phyloP scores from a whole-genome alignment of 2,113 vertebrate genomes.

The Lepus europaeus region DNA sequence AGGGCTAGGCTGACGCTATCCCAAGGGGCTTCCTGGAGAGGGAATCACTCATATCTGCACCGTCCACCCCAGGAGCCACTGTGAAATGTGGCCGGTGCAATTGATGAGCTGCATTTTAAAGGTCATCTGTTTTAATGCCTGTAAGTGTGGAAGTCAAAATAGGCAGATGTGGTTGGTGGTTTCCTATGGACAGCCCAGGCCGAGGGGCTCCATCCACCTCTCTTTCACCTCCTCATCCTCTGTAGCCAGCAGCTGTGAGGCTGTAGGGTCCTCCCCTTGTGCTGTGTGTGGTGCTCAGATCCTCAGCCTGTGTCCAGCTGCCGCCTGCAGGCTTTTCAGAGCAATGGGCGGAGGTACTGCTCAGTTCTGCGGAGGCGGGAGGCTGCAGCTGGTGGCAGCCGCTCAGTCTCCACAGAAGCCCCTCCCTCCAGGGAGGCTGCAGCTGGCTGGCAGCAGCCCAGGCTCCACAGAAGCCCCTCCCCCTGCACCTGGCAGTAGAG shows the following conservation, averaged over 20 bases:
- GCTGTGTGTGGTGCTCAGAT: not conserved
- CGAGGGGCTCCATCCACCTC: not conserved
- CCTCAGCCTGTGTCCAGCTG: slow-evolving; percentile 77
- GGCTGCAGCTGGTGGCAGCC: not conserved
- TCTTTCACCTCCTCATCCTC: not conserved
- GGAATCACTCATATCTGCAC: not conserved
- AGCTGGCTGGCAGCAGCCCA: not conserved
- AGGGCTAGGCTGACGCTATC: fast-evolving
- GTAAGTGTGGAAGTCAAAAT: not conserved
- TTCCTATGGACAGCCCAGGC: fast-evolving
- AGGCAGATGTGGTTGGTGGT: not conserved
- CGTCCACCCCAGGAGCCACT: not conserved
- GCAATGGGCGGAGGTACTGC: slow-evolving; percentile 1
- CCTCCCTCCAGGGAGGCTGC: not conserved
- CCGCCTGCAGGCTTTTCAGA: slow-evolving; percentile 83
- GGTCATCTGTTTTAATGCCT: not conserved
- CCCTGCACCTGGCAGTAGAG: not conserved
- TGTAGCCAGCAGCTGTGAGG: not conserved
- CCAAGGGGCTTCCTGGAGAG: not conserved
- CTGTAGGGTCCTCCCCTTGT: not conserved
- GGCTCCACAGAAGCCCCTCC: not conserved
- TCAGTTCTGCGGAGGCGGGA: not conserved
- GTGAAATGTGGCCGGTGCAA: not conserved
- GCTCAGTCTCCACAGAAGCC: not conserved
- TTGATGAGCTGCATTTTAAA: not conserved